Base-by-base conservation (phyloP, 2,797 vertebrate genomes). In the Myotis daubentonii region DNA sequence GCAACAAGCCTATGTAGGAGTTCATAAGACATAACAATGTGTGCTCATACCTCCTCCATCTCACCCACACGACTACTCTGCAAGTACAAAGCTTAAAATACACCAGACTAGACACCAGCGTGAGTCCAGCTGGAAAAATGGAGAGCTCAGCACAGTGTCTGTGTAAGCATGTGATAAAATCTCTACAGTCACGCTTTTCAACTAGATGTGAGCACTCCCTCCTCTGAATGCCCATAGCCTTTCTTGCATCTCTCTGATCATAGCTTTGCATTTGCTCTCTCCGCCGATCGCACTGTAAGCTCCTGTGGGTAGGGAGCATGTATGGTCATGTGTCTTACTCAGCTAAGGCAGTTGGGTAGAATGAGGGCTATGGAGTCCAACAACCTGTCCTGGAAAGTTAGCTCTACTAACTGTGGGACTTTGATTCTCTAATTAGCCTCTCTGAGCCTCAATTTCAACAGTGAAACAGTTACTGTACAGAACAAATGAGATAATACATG, bases 401-500 rank as follows among this genome's bases (percentile, higher is more conserved):
- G 30, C 25, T 78, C 65, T 72, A 57, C 38, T 53, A 15, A 55
- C 30, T 33, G 36, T 17, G 49, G 44, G 23, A 66, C 3, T 91
- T 68, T 28, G 16, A 83, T 16, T n/a, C 41, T 47, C 55, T 89
- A 16, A 44, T 57, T 66, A 88, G 36, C 79, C 57, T 83, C 79
- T 87, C 36, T 68, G 49, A 71, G 36, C 30, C 60, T 95, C 66
- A 55, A 3, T 68, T 91, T 68, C 76, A 94, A 82, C 33, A 68
- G 72, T 15, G 33, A 70, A 84, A 71, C 23, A 51, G 70, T 79
- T 47, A 87, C 16, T 76, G 19, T 47, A 25, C 95, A 71, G 60
- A 92, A 82, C 30, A n/a, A 83, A 28, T 83, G 89, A 95, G 79
- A 76, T 85, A 76, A 94, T 47, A 44, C 11, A 38, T 66, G 60